These are phyloP conservation scores for Melanotaenia pygmaea DNA, from an alignment of 2,797 vertebrate genomes.

Conservation along the genomic window DNA sequence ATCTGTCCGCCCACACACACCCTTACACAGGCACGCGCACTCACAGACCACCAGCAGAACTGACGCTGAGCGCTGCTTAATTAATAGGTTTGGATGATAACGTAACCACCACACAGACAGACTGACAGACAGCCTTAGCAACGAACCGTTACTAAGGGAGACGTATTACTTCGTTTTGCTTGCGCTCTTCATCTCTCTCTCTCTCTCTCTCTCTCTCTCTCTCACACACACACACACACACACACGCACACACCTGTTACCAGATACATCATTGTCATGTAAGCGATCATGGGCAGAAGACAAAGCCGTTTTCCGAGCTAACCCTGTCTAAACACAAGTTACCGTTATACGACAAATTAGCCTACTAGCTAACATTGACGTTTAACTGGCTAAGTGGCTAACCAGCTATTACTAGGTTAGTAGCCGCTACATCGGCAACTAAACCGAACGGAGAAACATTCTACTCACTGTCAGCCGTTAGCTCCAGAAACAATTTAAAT, in stretches of 20 bases:
- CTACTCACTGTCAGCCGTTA: slow-evolving; percentile 41
- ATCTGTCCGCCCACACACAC: slow-evolving; percentile 35
- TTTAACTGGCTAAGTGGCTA: slow-evolving; percentile 2
- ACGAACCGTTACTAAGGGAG: slow-evolving; percentile 50
- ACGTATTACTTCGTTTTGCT: not conserved
- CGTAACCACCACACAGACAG: slow-evolving; percentile 19
- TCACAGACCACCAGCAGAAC: not conserved
- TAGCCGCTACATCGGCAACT: no score
- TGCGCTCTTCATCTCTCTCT: no score
- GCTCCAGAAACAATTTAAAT: not conserved
- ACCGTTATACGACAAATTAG: not conserved
- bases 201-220: not conserved
- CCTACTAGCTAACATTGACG: no score
- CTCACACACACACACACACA: not conserved
- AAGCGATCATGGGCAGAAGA: not conserved
- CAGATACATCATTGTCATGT: slow-evolving; percentile 6
- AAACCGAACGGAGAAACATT: not conserved
- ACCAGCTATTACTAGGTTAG: not conserved
- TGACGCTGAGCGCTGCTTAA: slow-evolving; percentile 11
- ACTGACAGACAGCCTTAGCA: slow-evolving; percentile 23
- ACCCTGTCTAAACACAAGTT: not conserved
- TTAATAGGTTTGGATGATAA: slow-evolving; percentile 32
- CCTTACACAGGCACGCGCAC: not conserved
- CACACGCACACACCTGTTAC: slow-evolving; percentile 34
- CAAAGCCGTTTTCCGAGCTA: not conserved